A percentile compares a stretch with the other conserved stretches of the same genome.
Conservation (phyloP, 2,888 invertebrate species). For the Nephrocerus scutellatus region DNA sequence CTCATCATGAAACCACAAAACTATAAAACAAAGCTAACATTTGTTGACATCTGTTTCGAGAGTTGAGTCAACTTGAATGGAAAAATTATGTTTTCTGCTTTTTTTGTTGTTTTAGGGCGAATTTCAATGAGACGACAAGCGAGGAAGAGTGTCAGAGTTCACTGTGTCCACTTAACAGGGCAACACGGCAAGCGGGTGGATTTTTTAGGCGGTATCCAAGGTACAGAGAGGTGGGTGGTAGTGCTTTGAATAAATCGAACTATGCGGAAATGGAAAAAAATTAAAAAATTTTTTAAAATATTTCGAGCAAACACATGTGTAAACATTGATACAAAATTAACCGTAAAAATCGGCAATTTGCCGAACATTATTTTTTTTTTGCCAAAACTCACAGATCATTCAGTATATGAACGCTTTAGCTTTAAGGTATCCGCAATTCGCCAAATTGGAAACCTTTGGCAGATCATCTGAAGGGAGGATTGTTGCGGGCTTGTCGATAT, state of each 20-base stretch:
- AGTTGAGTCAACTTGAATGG: too few relatives aligned
- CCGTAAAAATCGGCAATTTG: too few relatives aligned
- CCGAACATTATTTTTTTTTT: slow-evolving; percentile 2
- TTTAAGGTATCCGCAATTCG: slow-evolving; percentile 38
- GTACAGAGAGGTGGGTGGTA: slow-evolving; percentile 32
- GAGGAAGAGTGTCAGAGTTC: slow-evolving; percentile 26
- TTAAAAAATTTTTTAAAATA: neutral
- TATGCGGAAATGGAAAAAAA: neutral
- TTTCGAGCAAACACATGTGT: too few relatives aligned
- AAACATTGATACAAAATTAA: too few relatives aligned
- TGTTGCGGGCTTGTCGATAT: slow-evolving; percentile 39
- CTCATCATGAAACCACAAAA: neutral
- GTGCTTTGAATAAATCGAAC: neutral
- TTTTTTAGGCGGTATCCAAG: slow-evolving; percentile 44
- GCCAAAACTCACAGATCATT: slow-evolving; percentile 35
- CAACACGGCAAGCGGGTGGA: slow-evolving; percentile 38
- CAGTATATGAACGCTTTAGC: slow-evolving; percentile 41
- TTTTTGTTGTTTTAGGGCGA: slow-evolving; percentile 12
- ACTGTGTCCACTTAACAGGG: slow-evolving; percentile 33
- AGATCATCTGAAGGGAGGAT: slow-evolving; percentile 42
- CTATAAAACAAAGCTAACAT: neutral
- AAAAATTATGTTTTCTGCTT: neutral
- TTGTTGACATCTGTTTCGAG: neutral
- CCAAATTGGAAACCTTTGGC: slow-evolving; percentile 37
- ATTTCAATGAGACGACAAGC: slow-evolving; percentile 21